These are phyloP conservation scores for Ornithoptera alexandrae DNA, from an alignment of 2,888 invertebrate genomes.

Conservation along the genomic window DNA sequence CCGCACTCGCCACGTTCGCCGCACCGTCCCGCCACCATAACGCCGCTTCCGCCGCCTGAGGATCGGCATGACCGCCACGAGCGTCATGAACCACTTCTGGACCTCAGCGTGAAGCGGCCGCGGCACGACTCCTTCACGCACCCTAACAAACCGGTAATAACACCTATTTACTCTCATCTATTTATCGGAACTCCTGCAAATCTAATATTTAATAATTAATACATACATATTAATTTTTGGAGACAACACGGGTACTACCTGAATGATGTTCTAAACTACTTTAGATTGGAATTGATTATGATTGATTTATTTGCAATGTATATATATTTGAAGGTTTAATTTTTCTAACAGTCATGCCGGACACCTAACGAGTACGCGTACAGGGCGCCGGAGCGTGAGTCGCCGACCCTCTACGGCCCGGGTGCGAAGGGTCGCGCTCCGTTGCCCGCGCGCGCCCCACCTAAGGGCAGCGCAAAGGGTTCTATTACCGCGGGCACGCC, in stretches of 20 bases:
- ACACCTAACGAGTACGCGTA: slow-evolving; percentile 62
- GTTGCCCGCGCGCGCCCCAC: slow-evolving; percentile 48
- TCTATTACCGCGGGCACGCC: slow-evolving; percentile 92
- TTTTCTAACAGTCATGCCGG: slow-evolving; percentile 49
- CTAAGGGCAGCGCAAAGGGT: slow-evolving; percentile 77
- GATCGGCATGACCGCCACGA: slow-evolving; percentile 74
- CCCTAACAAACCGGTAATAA: slow-evolving; percentile 52
- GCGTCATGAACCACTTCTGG: slow-evolving; percentile 81
- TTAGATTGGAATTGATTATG: too few relatives aligned
- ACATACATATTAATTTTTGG: too few relatives aligned
- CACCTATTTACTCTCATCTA: too few relatives aligned
- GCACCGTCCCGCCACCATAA: slow-evolving; percentile 79
- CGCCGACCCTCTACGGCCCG: slow-evolving; percentile 68
- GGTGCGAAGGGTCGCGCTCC: slow-evolving; percentile 59
- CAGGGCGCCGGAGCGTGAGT: slow-evolving; percentile 53
- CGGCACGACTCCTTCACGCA: slow-evolving; percentile 50
- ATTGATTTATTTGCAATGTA: too few relatives aligned
- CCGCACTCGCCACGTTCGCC: slow-evolving; percentile 49
- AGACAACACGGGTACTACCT: too few relatives aligned
- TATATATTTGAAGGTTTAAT: too few relatives aligned
- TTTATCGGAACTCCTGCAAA: too few relatives aligned
- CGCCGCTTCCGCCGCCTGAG: slow-evolving; percentile 82
- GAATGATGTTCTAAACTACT: too few relatives aligned
- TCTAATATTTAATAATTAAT: too few relatives aligned
- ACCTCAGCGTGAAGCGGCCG: slow-evolving; percentile 88